A percentile compares a stretch with the other conserved stretches of the same genome.
phyloP scores from a whole-genome alignment of 2,888 invertebrate genomes.

The Loripinus fragilis region DNA sequence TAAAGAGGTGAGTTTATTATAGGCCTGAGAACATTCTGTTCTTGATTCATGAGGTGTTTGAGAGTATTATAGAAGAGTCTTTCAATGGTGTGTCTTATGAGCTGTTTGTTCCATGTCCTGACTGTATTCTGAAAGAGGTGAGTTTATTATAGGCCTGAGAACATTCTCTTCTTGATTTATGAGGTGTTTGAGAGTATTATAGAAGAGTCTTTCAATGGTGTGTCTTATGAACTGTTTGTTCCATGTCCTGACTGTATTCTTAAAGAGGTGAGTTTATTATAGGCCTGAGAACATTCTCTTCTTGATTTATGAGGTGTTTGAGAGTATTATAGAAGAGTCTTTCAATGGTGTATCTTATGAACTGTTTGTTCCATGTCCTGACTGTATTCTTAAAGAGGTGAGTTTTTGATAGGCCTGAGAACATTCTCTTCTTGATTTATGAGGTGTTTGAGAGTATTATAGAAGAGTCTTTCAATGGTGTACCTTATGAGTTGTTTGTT shows the following conservation, averaged over 20 bases:
- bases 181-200: conserved; percentile 82
- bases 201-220: conserved; percentile 82
- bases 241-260: conserved; percentile 81
- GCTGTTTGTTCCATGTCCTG: conserved; percentile 80
- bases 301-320: too few species aligned
- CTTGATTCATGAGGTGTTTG: conserved; percentile 82
- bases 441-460: too few species aligned
- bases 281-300: too few species aligned
- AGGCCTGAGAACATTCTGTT: conserved; percentile 82
- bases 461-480: too few species aligned
- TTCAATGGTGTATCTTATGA: too few species aligned
- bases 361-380: too few species aligned
- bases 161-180: conserved; percentile 82
- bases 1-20: conserved; percentile 67
- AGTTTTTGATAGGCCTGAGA: too few species aligned
- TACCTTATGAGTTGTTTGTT: too few species aligned
- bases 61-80: conserved; percentile 81
- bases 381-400: too few species aligned
- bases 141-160: conserved; percentile 77
- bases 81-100: conserved; percentile 82
- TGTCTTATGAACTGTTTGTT: conserved; percentile 79
- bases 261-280: conserved; percentile 67
- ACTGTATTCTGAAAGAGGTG: conserved; percentile 77
- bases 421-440: too few species aligned
- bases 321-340: too few species aligned